phyloP scores from a whole-genome alignment of 2,113 vertebrate species.

The Actinemys pallida region DNA sequence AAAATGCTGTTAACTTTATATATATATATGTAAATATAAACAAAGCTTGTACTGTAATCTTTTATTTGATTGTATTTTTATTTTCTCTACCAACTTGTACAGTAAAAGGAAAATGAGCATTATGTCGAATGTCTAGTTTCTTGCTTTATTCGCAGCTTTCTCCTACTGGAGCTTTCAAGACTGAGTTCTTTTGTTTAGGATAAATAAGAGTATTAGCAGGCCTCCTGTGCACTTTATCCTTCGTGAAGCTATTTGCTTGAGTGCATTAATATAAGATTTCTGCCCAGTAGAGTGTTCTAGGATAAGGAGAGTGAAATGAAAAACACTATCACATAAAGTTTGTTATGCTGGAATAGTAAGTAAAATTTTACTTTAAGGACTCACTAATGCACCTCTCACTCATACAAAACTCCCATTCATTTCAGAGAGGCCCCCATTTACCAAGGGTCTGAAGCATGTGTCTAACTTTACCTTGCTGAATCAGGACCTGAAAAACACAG shows the following conservation, averaged over 20 bases:
- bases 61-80: constrained; percentile 80
- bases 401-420: neutral
- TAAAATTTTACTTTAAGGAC: neutral
- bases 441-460: neutral
- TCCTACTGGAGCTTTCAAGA: constrained; percentile 33
- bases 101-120: constrained; percentile 73
- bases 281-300: neutral
- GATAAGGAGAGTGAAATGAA: neutral
- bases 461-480: neutral
- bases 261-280: constrained; percentile 26
- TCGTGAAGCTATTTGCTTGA: constrained; percentile 43
- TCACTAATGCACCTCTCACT: neutral
- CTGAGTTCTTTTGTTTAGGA: constrained; percentile 38
- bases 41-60: constrained; percentile 80
- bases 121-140: constrained; percentile 37
- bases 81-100: constrained; percentile 80
- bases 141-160: constrained; percentile 39
- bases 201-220: constrained; percentile 39
- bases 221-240: constrained; percentile 46
- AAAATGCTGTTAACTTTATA: constrained; percentile 75
- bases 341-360: neutral
- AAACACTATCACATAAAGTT: neutral
- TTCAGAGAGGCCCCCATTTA: neutral
- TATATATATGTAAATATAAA: constrained; percentile 74
- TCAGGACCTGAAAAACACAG: neutral